phyloP scores from a whole-genome alignment of 2,888 invertebrate species.

The Aspidapion aeneum region DNA sequence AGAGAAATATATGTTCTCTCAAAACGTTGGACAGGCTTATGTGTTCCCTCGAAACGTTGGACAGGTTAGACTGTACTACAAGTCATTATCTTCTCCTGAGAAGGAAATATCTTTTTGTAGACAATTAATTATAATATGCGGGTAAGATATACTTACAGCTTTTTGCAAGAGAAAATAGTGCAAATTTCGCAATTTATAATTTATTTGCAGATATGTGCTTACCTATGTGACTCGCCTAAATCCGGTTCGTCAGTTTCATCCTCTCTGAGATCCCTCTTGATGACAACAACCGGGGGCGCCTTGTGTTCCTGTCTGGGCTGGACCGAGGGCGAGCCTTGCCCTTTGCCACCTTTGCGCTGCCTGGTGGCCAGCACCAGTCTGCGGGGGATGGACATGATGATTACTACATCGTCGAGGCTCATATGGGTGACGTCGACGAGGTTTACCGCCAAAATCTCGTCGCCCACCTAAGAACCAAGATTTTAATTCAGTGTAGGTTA shows the following conservation, averaged over 20 bases:
- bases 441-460: slow-evolving; percentile 98
- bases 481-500: too few species aligned
- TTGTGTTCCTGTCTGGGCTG: slow-evolving; percentile 74
- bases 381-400: slow-evolving; percentile 98
- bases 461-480: slow-evolving; percentile 79
- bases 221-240: slow-evolving; percentile 47
- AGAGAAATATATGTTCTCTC: too few species aligned
- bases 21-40: too few species aligned
- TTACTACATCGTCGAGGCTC: slow-evolving; percentile 98
- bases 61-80: too few species aligned
- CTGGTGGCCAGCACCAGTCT: slow-evolving; percentile 91
- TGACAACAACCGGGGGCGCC: slow-evolving; percentile 88
- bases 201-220: too few species aligned
- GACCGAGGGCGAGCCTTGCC: slow-evolving; percentile 53
- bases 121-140: too few species aligned
- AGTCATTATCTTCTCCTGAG: too few species aligned
- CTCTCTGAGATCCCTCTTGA: slow-evolving; percentile 82
- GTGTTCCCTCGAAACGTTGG: too few species aligned
- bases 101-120: too few species aligned
- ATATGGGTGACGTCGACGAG: slow-evolving; percentile 96
- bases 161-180: too few species aligned
- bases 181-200: too few species aligned
- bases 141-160: too few species aligned
- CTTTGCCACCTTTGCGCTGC: slow-evolving; percentile 67
- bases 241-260: slow-evolving; percentile 70